Evolutionary conservation across 1,140 invertebrate genomes (phyloP), one percentile per base, ranked within the genome.

Genomic region (Anadara kagoshimensis): DNA sequence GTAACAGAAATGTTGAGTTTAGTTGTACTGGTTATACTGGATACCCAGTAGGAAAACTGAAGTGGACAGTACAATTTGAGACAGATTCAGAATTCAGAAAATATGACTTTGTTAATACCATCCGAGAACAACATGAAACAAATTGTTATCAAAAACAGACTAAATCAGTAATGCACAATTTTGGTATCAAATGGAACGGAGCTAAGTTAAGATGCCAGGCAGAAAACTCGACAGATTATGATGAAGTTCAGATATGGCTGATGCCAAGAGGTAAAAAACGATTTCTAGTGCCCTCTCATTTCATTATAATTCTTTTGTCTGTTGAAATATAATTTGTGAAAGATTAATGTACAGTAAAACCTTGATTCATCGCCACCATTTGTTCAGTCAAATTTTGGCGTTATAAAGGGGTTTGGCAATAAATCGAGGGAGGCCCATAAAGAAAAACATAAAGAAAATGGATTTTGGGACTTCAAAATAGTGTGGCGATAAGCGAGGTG

Each of bases 11-110:
- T 36, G 58, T 51, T 36, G 54, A 41, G 18, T 69, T 69, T 41
- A 45, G 44, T 16, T 69, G 67, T 53, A 41, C 67, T 53, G 67
- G 67, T n/a, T 45, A 69, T 61, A 56, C 67, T 11, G 67, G 67
- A 8, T 69, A 69, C 53, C 67, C 67, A 1, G 4, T 61, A n/a
- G 67, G 67, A 22, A 53, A 69, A 47, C 47, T 69, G 10, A 57
- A 51, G 43, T 69, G 54, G 18, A 57, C 47, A 44, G 57, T 69
- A 41, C 59, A 69, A 61, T 69, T 69, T 41, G 18, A 24, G 24
- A 59, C 59, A 16, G 18, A 20, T 0, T 49, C 45, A 16, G 41
- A 58, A 2, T 69, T 57, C n/a, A 43, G 53, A 43, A 57, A 69
- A 22, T 69, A 51, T 51, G 20, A 41, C 5, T 69, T 69, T 26